Base-by-base conservation (phyloP, 92 coral and sea anemone species). In the Muricea muricata region DNA sequence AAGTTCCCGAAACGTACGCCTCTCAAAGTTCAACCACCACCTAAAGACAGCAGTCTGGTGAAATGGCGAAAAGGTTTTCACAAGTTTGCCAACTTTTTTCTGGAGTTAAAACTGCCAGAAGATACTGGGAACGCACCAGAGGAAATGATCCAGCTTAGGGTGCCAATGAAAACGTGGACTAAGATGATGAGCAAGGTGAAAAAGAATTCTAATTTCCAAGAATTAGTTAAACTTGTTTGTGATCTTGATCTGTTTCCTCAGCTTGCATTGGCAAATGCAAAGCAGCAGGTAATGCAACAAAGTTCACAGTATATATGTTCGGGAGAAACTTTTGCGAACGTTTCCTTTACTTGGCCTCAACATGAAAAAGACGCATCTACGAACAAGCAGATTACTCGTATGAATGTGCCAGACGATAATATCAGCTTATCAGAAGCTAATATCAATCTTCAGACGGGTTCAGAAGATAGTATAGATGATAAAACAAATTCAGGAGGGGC, bases 221-320 rank as follows among this genome's bases (percentile, higher is more conserved):
- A 63, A 72, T 73, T 96, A 6, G 76, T 66, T 24, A 28, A 83
- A 12, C 84, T 92, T 72, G 84, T 96, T 20, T 92, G 92, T 78
- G 81, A 88, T 65, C 92, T 91, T 50, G 76, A 69, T 21, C 83
- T 88, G 40, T 88, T 89, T 24, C 99, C 98, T 9, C 99, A 96
- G 56, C 85, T 96, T 37, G 89, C 93, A 6, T 57, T 88, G 18
- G 97, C 98, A 10, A 34, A 86, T 18, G 61, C 89, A 15, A 87
- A 91, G 23, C 90, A 90, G 0, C 83, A 81, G 67, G 84, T 87
- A 57, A 72, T 93, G 11, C 99, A 96, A 67, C 80, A 83, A 30
- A 86, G 81, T 40, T 57, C 92, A 26, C 85, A 70, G 21, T 96
- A 90, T 85, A 86, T 87, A 61, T 88, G 92, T 70, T 86, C 94